Evolutionary conservation across 1,140 invertebrate species (phyloP), one percentile per base, ranked within the genome.

Genomic region (Drosophila triauraria): DNA sequence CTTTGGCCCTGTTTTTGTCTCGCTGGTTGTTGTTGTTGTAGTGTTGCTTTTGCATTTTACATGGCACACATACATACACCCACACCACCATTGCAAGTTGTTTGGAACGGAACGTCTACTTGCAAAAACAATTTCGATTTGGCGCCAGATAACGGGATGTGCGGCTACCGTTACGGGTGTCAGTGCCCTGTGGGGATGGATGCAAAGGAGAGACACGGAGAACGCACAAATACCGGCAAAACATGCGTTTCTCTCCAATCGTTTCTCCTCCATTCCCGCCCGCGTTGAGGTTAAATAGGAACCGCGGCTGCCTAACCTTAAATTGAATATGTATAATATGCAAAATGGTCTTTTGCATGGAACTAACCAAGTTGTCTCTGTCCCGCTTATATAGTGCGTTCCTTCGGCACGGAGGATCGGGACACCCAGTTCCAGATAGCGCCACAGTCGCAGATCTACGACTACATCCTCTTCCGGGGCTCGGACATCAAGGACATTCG

Each of bases 401-500:
- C 99, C 6, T 99, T 99, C 95, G 99, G 99, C 32, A 99, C 99
- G 32, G 99, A 99, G 94, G 98, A 99, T 92, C 94, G 99, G 44
- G 97, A 98, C 74, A 97, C 98, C 25, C 97, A 98, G 91, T 97
- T 97, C 92, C 98, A 97, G 64, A 98, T 99, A 42, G 96, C 97
- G 46, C 97, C 98, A 46, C 97, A 99, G 92, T 98, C 98, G 94
- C 98, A 99, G 93, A 96, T 99, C 40, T 99, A 99, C 94, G 99
- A 99, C 91, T 99, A 99, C 93, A 99, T 99, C 80, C 96, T 99
- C 57, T 99, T 99, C 94, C 94, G 99, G 76, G 99, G 98, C 32
- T 96, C 97, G 79, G 99, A 99, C 93, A 99, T 99, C 90, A 99
- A 99, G 94, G 99, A 99, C 93, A 98, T 99, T 83, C 96, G 98